A percentile compares a stretch with the other conserved stretches of the same genome.
phyloP scores from a whole-genome alignment of 2,888 invertebrate genomes.

The Eupithecia subumbrata region DNA sequence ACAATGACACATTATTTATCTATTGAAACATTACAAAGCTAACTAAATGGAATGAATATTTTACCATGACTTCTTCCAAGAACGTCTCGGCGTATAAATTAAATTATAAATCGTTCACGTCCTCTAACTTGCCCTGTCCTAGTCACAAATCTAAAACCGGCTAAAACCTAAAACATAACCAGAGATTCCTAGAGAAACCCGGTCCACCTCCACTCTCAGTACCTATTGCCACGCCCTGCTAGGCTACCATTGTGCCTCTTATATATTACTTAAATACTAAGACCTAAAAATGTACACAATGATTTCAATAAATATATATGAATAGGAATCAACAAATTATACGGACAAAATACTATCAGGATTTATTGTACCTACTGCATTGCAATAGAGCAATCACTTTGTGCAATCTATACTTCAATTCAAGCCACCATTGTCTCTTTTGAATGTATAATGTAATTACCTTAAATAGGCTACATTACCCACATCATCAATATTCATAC shows the following conservation, averaged over 20 bases:
- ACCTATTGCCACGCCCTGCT: no score
- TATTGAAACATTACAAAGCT: neutral
- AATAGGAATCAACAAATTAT: neutral
- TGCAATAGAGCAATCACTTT: constrained; percentile 17
- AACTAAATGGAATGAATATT: neutral
- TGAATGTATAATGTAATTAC: constrained; percentile 28
- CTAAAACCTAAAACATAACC: no score
- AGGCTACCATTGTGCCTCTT: no score
- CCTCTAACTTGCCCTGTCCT: neutral
- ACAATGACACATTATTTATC: neutral
- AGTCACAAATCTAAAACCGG: no score
- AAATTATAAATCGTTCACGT: neutral
- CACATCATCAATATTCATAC: constrained; percentile 11
- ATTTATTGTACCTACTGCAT: neutral
- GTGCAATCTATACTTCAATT: constrained; percentile 14
- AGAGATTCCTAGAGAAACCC: no score
- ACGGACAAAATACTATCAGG: neutral
- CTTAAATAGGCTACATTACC: constrained; percentile 15
- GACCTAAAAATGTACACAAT: no score
- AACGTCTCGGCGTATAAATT: neutral
- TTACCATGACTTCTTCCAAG: neutral
- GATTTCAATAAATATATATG: no score
- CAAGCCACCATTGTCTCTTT: constrained; percentile 24
- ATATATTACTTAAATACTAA: no score
- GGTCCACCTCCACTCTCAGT: no score